These are phyloP conservation scores for Anas platyrhynchos DNA, from an alignment of 2,113 vertebrate genomes.

Conservation along the genomic window DNA sequence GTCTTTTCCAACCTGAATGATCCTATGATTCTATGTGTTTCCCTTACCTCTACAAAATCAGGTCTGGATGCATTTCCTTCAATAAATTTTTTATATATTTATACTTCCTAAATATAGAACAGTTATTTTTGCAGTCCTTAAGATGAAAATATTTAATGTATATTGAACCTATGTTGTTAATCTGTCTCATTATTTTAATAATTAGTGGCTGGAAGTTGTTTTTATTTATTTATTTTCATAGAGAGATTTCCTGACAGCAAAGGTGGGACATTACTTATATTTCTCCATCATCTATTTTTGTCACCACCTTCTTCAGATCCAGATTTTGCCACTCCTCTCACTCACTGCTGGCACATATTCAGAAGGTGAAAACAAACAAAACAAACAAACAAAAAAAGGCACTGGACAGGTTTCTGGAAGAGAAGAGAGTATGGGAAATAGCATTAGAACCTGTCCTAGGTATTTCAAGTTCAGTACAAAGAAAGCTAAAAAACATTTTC, in stretches of 20 bases:
- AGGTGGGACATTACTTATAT: accelerated
- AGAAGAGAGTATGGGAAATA: background rate
- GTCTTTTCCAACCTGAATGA: too few relatives aligned
- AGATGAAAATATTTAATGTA: background rate
- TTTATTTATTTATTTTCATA: background rate
- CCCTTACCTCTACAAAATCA: background rate
- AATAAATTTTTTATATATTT: background rate
- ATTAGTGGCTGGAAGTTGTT: background rate
- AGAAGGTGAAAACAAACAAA: background rate
- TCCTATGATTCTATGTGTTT: background rate
- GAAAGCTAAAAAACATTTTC: background rate
- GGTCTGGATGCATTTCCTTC: background rate
- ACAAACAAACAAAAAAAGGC: background rate
- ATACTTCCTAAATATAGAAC: background rate
- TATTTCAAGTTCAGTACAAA: background rate
- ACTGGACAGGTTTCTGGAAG: background rate
- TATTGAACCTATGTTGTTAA: background rate
- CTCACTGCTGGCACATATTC: background rate
- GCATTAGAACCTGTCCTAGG: background rate
- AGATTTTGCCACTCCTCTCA: background rate
- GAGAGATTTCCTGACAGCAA: background rate
- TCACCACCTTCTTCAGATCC: background rate
- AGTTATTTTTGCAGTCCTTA: background rate
- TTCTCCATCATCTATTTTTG: background rate
- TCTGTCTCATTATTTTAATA: background rate